Evolutionary conservation across 2,888 invertebrate species (phyloP).

Genomic region (Mimachlamys varia): DNA sequence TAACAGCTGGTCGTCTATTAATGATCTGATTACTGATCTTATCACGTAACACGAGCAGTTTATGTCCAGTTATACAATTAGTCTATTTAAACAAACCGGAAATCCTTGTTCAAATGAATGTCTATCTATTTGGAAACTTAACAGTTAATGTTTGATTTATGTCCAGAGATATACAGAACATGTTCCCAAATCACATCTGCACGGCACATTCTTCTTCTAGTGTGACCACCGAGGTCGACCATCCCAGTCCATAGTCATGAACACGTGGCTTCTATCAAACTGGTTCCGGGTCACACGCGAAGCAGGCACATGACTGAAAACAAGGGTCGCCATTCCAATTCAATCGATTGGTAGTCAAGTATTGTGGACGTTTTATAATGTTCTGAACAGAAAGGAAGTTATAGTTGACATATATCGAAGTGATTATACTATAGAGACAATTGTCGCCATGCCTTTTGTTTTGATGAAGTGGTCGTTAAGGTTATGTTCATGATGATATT

Average conservation of each 20-base stretch:
- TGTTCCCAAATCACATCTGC: not conserved
- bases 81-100: not conserved
- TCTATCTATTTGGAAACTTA: not conserved
- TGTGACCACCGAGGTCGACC: not conserved
- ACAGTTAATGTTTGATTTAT: not conserved
- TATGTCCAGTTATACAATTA: not conserved
- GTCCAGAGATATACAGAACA: not conserved
- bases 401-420: not conserved
- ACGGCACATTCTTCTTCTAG: not conserved
- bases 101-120: not conserved
- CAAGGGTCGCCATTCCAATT: not conserved
- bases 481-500: not conserved
- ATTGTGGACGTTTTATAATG: not conserved
- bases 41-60: not conserved
- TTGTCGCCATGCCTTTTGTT: not conserved
- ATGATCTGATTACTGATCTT: not conserved
- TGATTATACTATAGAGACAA: not conserved
- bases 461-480: not conserved
- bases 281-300: constrained; percentile 20
- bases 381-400: not conserved
- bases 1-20: not conserved
- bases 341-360: not conserved
- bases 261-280: constrained; percentile 18
- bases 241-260: not conserved
- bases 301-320: constrained; percentile 3